Conservation (phyloP, 2,797 vertebrate genomes). For the Coreius guichenoti region DNA sequence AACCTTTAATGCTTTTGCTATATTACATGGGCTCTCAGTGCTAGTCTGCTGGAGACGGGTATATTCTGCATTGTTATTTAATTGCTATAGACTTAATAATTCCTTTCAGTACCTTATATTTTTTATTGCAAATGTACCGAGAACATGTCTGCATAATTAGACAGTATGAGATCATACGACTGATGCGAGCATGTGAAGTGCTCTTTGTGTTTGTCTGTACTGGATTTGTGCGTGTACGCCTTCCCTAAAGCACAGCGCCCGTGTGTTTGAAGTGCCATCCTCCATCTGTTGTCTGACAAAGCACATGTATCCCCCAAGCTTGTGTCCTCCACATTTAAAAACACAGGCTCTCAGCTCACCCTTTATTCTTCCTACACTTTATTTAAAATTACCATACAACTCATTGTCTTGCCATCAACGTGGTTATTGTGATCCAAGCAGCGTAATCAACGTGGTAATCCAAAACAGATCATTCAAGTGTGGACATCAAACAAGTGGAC, state of each 20-base stretch:
- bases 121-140: background rate
- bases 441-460: conserved; percentile 34
- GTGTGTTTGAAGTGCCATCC: conserved; percentile 43
- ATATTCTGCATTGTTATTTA: conserved; percentile 28
- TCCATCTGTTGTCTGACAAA: conserved; percentile 38
- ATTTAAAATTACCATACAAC: conserved; percentile 47
- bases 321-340: conserved; percentile 51
- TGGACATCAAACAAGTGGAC: conserved; percentile 50
- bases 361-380: conserved; percentile 50
- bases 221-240: conserved; percentile 12
- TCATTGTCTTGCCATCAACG: conserved; percentile 42
- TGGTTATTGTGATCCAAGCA: conserved; percentile 38
- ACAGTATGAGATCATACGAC: conserved; percentile 19
- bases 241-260: background rate
- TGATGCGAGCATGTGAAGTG: conserved; percentile 28
- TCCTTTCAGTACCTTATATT: conserved; percentile 12
- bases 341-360: conserved; percentile 40
- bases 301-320: conserved; percentile 42
- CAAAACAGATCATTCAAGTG: conserved; percentile 37
- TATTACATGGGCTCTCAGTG: conserved; percentile 17
- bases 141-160: conserved; percentile 9
- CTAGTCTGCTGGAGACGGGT: background rate
- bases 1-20: conserved; percentile 31
- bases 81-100: conserved; percentile 30
- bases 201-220: conserved; percentile 18